Evolutionary conservation across 2,113 vertebrate genomes (phyloP), one percentile per base, ranked within the genome.

Genomic region (Pungitius pungitius): DNA sequence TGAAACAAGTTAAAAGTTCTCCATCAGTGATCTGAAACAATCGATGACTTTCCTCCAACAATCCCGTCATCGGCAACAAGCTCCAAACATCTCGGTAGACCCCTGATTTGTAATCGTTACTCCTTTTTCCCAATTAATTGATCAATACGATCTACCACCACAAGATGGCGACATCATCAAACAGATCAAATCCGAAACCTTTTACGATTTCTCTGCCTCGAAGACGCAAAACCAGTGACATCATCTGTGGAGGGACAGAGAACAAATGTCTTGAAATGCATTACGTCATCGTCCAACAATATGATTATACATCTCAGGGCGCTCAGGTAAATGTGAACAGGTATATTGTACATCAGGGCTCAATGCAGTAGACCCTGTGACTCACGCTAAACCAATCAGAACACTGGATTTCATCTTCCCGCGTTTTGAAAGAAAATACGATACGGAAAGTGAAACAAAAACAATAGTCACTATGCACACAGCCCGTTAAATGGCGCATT

Each of bases 231-330:
- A n/a, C n/a, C n/a, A n/a, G n/a, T n/a, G n/a, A n/a, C n/a, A n/a
- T n/a, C n/a, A n/a, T n/a, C n/a, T n/a, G n/a, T n/a, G n/a, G n/a
- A n/a, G n/a, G n/a, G n/a, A n/a, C n/a, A n/a, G n/a, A n/a, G n/a
- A n/a, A 87, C 91, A 87, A 93, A 88, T 74, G 89, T 90, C 89
- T 84, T 82, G 78, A 83, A 88, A 80, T 77, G 86, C 86, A 91
- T 92, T 83, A 91, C 91, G 89, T 92, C 91, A 92, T 75, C 90
- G 86, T 71, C 74, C 77, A 59, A 81, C 88, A 89, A 91, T 90
- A 90, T 89, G 84, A 92, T 93, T 77, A 91, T 90, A 85, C 81
- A 87, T 89, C 88, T 90, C 69, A 22, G 77, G 82, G 86, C 84
- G n/a, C n/a, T n/a, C n/a, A n/a, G n/a, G n/a, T n/a, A n/a, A n/a